Percentiles rank a stretch among this genome's conserved stretches.
Evolutionary conservation across 2,113 vertebrate species (phyloP).

Genomic region (Okapia johnstoni): DNA sequence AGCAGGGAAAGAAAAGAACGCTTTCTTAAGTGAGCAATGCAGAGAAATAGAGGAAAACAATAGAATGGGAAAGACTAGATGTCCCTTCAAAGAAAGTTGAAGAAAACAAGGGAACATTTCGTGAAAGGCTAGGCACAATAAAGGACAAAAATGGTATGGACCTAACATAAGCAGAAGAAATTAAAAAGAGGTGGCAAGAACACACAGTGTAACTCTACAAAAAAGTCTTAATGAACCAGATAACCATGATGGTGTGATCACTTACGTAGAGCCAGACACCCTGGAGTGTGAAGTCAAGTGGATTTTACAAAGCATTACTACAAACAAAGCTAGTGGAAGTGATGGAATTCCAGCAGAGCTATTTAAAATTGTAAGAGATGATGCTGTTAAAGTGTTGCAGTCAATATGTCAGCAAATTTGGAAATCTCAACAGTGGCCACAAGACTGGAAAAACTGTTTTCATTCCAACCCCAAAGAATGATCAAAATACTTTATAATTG

Average conservation of each 20-base stretch:
- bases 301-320: background rate
- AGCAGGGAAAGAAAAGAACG: background rate
- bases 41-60: background rate
- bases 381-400: background rate
- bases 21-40: background rate
- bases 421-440: background rate
- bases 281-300: background rate
- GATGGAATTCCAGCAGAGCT: background rate
- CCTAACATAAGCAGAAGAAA: background rate
- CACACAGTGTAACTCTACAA: background rate
- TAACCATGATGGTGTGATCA: background rate
- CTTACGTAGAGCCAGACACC: background rate
- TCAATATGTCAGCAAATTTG: background rate
- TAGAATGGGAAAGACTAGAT: background rate
- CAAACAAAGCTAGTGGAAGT: background rate
- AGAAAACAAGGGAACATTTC: background rate
- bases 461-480: background rate
- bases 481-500: background rate
- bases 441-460: background rate
- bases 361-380: background rate
- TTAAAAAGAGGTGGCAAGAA: background rate
- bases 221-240: background rate
- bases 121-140: background rate
- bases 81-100: background rate
- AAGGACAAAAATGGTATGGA: background rate